Evolutionary conservation across 2,113 vertebrate species (phyloP), one percentile per base, ranked within the genome.

Genomic region (Daubentonia madagascariensis): DNA sequence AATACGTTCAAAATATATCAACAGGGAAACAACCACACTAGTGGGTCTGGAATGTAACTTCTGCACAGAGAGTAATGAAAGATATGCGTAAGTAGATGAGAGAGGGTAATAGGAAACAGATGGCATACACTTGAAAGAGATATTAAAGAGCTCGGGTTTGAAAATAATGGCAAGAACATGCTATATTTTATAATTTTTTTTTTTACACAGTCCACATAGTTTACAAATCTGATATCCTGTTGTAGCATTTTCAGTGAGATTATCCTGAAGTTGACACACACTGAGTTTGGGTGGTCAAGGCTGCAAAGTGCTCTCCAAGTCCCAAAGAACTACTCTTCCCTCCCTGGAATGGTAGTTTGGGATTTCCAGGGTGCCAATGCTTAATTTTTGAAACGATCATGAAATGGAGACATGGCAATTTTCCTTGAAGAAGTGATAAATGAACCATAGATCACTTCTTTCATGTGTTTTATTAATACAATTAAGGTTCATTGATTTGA

Each of bases 401-500:
- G 20, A 70, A 76, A 59, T 63, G 3, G 8, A 93, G 25, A 5
- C 6, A 78, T 92, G 63, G 35, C 18, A 68, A 84, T 30, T 85
- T 92, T 83, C 63, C 48, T 84, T 78, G 5, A 48, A 89, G 10
- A 78, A 84, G 1, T 92, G 35, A 97, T 65, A 68, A 91, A 89
- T 95, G n/a, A 79, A 18, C 4, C 40, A n/a, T 43, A 20, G 5
- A 83, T 90, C 23, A 11, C 6, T 63, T 94, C 11, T 50, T 92
- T 87, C 70, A 52, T 10, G 1, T 40, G 5, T 43, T 96, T 93
- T 40, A 89, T 90, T 90, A 91, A 95, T 96, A 67, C 2, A 80
- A 45, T 73, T 83, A 90, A 95, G 48, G 9, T 32, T 95, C 43
- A 85, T 83, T 96, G 45, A 61, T 95, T 88, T 84, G 80, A 87